These are phyloP conservation scores for Gasterosteus nipponicus DNA, from an alignment of 2,113 vertebrate genomes.

Conservation along the genomic window DNA sequence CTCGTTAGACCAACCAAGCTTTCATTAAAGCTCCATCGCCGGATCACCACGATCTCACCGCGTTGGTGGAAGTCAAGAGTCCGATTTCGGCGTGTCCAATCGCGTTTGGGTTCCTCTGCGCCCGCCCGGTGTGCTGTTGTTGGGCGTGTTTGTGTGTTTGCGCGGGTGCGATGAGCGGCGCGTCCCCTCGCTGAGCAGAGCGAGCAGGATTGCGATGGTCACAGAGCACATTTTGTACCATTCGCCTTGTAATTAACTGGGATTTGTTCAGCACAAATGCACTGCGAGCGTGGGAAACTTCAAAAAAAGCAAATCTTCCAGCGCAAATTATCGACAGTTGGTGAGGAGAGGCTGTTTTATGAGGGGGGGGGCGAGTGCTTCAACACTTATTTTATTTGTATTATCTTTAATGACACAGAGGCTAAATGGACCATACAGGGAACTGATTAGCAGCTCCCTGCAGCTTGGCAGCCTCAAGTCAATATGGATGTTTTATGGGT, in stretches of 20 bases:
- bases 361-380: conserved; percentile 56
- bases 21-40: conserved; percentile 83
- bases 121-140: background rate
- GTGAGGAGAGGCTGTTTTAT: conserved; percentile 30
- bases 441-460: conserved; percentile 76
- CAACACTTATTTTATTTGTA: conserved; percentile 82
- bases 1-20: conserved; percentile 86
- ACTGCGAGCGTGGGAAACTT: conserved; percentile 62
- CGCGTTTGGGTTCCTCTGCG: conserved; percentile 60
- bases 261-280: conserved; percentile 81
- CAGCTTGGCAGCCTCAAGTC: conserved; percentile 72
- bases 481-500: conserved; percentile 77
- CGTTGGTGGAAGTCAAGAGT: conserved; percentile 80
- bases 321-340: conserved; percentile 74
- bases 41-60: conserved; percentile 68
- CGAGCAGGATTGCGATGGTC: conserved; percentile 81
- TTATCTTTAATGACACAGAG: conserved; percentile 81
- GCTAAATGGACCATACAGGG: conserved; percentile 80
- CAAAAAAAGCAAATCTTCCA: conserved; percentile 57
- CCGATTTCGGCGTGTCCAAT: too few relatives aligned
- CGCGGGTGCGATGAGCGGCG: conserved; percentile 74
- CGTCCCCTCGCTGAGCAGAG: conserved; percentile 74
- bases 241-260: conserved; percentile 81
- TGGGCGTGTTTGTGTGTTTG: conserved; percentile 34
- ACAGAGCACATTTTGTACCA: conserved; percentile 78